Base-by-base conservation (phyloP, 92 coral and sea anemone species). In the Epizoanthus scotinus region DNA sequence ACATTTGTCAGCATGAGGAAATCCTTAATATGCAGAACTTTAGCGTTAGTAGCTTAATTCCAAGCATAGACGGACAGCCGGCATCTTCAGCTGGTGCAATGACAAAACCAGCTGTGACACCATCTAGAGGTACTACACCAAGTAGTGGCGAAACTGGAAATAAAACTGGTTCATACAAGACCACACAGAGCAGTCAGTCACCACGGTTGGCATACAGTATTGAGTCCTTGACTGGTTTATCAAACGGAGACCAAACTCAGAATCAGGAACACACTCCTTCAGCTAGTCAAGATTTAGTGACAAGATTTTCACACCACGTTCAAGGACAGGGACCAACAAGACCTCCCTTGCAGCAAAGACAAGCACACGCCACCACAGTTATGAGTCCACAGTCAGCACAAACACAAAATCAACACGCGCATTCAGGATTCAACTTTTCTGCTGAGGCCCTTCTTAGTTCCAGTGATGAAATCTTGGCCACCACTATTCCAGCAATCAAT, bases 201-300 rank as follows among this genome's bases (percentile, higher is more conserved):
- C 90, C 85, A 5, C 92, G 97, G 15, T 67, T 88, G 80, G 89
- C 97, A 3, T 88, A 92, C 64, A 92, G 97, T 55, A 92, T 92
- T 15, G 97, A 89, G 59, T 87, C 97, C 2, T 58, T 92, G 73
- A 91, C 97, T 40, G 92, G 97, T 7, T 31, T 85, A 49, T 57
- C 88, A 67, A 50, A 78, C 31, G 81, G 55, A 59, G 81, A 59
- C 36, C 57, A 60, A 36, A 10, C 79, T n/a, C 79, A 73, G 7
- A 75, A 34, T 57, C 67, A 59, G 19, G 68, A 19, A n/a, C 38
- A 36, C 42, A 12, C 38, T 75, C 15, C 44, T 3, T 22, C 44
- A 27, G 27, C 69, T 5, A 38, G 34, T 75, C 67, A 59, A 15
- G 52, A 47, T 47, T 47, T 47, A 47, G 52, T 47, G 17, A 10